phyloP scores from a whole-genome alignment of 2,888 invertebrate species.

The Alcis repandata region DNA sequence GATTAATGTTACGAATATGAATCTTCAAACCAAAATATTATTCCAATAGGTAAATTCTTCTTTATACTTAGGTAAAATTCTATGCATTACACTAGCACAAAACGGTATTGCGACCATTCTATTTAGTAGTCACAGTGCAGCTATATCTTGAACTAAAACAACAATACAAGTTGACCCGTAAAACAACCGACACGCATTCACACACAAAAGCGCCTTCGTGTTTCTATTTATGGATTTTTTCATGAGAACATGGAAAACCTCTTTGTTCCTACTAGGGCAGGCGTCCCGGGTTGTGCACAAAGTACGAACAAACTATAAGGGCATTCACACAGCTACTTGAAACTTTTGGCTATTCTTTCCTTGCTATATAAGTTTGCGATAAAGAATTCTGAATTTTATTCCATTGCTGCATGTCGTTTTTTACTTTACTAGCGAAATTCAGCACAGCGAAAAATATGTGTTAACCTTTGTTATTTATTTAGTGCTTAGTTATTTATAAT shows the following conservation, averaged over 20 bases:
- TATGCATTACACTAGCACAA: neutral
- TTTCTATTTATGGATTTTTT: slow-evolving; percentile 37
- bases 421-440: neutral
- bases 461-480: neutral
- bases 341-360: neutral
- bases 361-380: no score
- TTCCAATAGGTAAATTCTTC: no score
- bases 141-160: slow-evolving; percentile 3
- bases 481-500: neutral
- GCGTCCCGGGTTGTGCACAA: slow-evolving; percentile 35
- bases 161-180: neutral
- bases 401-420: no score
- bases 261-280: slow-evolving; percentile 51
- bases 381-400: no score
- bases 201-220: slow-evolving; percentile 8
- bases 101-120: neutral
- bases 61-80: no score
- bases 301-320: neutral
- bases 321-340: no score
- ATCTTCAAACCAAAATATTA: no score
- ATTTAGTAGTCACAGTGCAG: neutral
- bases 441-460: no score
- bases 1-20: no score
- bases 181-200: neutral
- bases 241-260: slow-evolving; percentile 55